Base-by-base conservation (phyloP, 2,113 vertebrate genomes). In the Psilopsiagon aymara region DNA sequence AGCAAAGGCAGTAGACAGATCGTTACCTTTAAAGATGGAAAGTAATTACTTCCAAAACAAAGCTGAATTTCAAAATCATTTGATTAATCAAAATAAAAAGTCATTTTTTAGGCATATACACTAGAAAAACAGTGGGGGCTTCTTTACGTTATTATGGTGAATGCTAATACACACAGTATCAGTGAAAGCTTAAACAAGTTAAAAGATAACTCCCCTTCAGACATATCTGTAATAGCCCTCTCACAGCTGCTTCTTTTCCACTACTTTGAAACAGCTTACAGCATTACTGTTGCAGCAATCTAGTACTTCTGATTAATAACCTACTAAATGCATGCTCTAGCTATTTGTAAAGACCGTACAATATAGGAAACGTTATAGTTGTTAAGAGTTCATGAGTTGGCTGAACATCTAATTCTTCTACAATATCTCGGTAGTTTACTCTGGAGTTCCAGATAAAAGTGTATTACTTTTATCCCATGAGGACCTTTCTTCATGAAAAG, bases 301-400 rank as follows among this genome's bases (percentile, higher is more conserved):
- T 43, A 53, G 9, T 51, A 83, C 67, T 96, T 93, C 41, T 92
- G 88, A 81, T 75, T 81, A 83, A 77, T 93, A 93, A 74, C 47
- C 41, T 80, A 70, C 37, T 83, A 69, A 78, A 83, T 28, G 27
- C 23, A 67, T 41, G 41, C 21, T 74, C 51, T 60, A 86, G 46
- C 17, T 93, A 88, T 71, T 86, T 78, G 33, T 73, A 85, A 91
- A 82, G 74, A 82, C 53, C 25, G 69, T 41, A 85, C 17, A 73
- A 59, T 46, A 60, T 17, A 78, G 43, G 35, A 80, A 57, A 89
- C 18, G 11, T 62, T 93, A 66, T 23, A 90, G 49, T 8, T 86
- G 31, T 84, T 88, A 85, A 9, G 31, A 90, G 37, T 52, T 86
- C 13, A 37, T 52, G 39, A 92, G 19, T 39, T 95, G 55, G 43